These are phyloP conservation scores for Drosophila lacteicornis DNA, from an alignment of 1,140 invertebrate species.

Conservation along the genomic window DNA sequence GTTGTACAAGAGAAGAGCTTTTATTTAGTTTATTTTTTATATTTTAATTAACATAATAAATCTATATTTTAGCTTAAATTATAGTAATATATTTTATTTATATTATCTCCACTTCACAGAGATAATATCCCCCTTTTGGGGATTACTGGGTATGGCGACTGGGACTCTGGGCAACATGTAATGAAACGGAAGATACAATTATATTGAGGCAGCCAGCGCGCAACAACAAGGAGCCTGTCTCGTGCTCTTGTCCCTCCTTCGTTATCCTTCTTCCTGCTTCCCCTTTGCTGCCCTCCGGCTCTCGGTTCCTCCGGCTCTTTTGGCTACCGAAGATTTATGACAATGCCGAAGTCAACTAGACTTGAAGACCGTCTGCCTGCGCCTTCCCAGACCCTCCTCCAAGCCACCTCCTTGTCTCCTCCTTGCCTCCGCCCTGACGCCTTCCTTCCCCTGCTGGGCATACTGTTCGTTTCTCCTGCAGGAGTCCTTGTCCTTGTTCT, in stretches of 20 bases:
- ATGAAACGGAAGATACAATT: constrained; percentile 81
- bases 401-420: not conserved
- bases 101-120: too few species aligned
- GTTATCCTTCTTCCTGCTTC: constrained; percentile 19
- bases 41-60: too few species aligned
- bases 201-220: constrained; percentile 40
- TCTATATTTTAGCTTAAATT: too few species aligned
- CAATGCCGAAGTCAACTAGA: constrained; percentile 47
- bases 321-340: constrained; percentile 50
- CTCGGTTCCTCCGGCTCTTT: constrained; percentile 9
- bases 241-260: constrained; percentile 23
- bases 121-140: not conserved
- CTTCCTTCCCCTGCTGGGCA: not conserved
- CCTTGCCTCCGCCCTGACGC: not conserved
- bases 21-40: too few species aligned
- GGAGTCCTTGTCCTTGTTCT: constrained; percentile 35
- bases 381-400: not conserved
- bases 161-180: constrained; percentile 63
- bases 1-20: too few species aligned
- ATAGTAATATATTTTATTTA: not conserved
- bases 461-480: not conserved
- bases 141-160: constrained; percentile 5
- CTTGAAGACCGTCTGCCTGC: constrained; percentile 44
- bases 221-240: constrained; percentile 42
- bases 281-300: constrained; percentile 4